Percentiles rank a stretch among this genome's conserved stretches.
phyloP scores from a whole-genome alignment of 2,888 invertebrate species.

The Notodonta dromedarius region DNA sequence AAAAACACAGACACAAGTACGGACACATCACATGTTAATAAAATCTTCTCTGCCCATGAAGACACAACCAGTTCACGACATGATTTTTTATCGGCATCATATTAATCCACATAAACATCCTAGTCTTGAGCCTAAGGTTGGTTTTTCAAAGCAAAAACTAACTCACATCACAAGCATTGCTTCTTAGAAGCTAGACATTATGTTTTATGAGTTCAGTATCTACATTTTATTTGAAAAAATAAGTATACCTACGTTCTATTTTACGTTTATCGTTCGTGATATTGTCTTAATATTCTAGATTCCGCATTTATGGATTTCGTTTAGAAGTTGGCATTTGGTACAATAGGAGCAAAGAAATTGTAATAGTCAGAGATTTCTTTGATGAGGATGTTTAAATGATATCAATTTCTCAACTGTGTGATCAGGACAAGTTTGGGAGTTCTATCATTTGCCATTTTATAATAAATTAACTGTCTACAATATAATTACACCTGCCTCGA shows the following conservation, averaged over 20 bases:
- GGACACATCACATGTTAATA: too few species aligned
- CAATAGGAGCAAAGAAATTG: too few species aligned
- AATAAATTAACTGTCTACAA: too few species aligned
- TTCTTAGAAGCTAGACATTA: slow-evolving; percentile 1
- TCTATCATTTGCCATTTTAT: too few species aligned
- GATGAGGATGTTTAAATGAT: too few species aligned
- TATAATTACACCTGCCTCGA: too few species aligned
- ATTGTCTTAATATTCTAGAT: background rate
- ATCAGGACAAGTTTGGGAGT: too few species aligned
- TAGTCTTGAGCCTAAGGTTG: slow-evolving; percentile 48
- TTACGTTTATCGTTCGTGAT: background rate
- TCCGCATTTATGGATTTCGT: background rate
- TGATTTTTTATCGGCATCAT: slow-evolving; percentile 46
- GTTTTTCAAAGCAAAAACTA: slow-evolving; percentile 46
- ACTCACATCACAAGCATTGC: background rate
- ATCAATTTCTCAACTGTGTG: too few species aligned
- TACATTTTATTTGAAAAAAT: background rate
- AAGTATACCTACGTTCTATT: background rate
- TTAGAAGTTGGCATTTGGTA: too few species aligned
- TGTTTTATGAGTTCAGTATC: background rate
- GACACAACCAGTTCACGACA: slow-evolving; percentile 11
- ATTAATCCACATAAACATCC: slow-evolving; percentile 55
- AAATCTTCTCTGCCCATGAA: too few species aligned
- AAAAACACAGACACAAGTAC: too few species aligned
- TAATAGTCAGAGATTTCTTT: too few species aligned